Evolutionary conservation across 1,140 invertebrate species (phyloP), one percentile per base, ranked within the genome.

Genomic region (Diorhabda elongata): DNA sequence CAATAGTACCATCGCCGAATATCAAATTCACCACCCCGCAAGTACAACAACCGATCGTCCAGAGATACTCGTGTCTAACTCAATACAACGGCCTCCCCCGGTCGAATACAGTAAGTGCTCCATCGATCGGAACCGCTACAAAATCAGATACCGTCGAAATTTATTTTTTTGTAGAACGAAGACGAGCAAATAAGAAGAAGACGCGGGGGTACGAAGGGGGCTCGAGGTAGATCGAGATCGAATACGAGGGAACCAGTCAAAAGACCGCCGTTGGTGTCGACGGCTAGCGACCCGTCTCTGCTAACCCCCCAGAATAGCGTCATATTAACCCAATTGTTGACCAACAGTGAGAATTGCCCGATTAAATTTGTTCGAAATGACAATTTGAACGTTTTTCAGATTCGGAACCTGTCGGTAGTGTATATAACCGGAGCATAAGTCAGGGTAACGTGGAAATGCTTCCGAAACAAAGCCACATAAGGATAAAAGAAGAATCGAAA

Each of bases 261-360:
- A 70, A 82, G 84, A 69, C 83, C 84, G 4, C 85, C 84, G 4
- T 77, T 87, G 44, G 79, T 86, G 42, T 85, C 86, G 3, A 82
- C 85, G n/a, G 79, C 82, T 60, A 87, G 85, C 76, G 85, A 87
- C 76, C 82, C 86, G 41, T 80, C 83, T 6, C 76, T 86, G 56
- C 81, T 86, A 69, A 74, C 83, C 7, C 83, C 84, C 61, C 70
- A 75, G 59, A 85, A 83, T 70, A 89, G 86, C 78, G 85, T 86
- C 45, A 82, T 89, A 61, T 82, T 90, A 43, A 87, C 89, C 47
- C 88, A 90, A 73, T 82, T 90, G 69, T 84, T 90, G 66, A 88
- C 87, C 58, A 77, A 73, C 60, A 75, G 77, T 79, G 70, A 74
- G 72, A 42, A 62, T 4, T 60, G 5, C 2, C 26, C 6, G n/a